Percentiles rank a stretch among this genome's conserved stretches.
These are phyloP conservation scores for Diglossa brunneiventris DNA, from an alignment of 2,113 vertebrate species.

Conservation along the genomic window DNA sequence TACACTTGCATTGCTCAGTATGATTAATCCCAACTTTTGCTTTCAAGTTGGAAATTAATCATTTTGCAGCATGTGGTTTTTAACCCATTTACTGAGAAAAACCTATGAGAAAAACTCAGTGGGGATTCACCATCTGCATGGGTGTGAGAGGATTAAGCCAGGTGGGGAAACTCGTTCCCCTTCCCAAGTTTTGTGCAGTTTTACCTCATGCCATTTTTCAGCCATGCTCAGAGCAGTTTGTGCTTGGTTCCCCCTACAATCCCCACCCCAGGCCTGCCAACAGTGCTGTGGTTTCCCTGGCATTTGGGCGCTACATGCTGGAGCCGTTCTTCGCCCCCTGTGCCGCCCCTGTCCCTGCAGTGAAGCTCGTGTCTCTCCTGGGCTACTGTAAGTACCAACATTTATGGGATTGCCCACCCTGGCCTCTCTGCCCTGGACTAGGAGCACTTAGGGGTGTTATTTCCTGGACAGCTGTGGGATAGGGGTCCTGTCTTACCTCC, in stretches of 20 bases:
- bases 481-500: fast-evolving
- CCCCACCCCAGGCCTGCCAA: conserved; percentile 77
- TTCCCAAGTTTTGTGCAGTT: neutral
- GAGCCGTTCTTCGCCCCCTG: conserved; percentile 85
- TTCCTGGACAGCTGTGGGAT: neutral
- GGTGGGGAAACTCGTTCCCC: neutral
- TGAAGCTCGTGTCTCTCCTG: conserved; percentile 81
- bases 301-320: conserved; percentile 86
- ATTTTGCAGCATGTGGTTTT: neutral
- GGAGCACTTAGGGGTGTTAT: neutral
- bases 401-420: fast-evolving
- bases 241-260: neutral
- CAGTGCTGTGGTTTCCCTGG: conserved; percentile 79
- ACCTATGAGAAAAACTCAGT: neutral
- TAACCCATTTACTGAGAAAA: neutral
- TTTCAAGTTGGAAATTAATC: neutral
- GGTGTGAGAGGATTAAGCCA: neutral
- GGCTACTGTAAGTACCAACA: conserved; percentile 80
- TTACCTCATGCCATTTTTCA: neutral
- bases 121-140: neutral
- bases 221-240: neutral
- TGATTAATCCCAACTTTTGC: neutral
- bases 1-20: neutral
- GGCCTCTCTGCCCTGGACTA: neutral
- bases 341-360: conserved; percentile 68